Base-by-base conservation (phyloP, 2,797 vertebrate genomes). In the Hemitrygon akajei region DNA sequence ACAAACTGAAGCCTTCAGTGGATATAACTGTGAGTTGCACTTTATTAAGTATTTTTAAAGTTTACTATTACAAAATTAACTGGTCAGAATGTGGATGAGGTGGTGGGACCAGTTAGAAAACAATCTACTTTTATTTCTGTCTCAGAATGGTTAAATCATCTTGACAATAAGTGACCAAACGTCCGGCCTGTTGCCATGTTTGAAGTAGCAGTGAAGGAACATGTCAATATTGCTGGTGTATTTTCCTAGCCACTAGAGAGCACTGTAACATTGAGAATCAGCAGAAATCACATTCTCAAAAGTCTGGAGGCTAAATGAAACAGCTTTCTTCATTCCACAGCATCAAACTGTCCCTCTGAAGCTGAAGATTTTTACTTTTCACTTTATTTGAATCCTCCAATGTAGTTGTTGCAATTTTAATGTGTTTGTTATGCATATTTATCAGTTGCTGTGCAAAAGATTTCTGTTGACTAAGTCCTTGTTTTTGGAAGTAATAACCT, bases 201-300 rank as follows among this genome's bases (percentile, higher is more conserved):
- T 22, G 18, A 47, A 27, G 34, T 91, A 71, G 37, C 20, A 91
- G 34, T 92, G 7, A 71, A 73, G 12, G 20, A 92, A 91, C 71
- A 37, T 73, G 60, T 40, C 20, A 22, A 18, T 63, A 93, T 76
- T 89, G 60, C 60, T 89, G 86, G 7, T 89, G 37, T 37, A 22
- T 9, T 89, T 10, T 0, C 10, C 7, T 63, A 34, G 91, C 40
- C 91, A 93, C 71, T 47, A 93, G 91, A 93, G 91, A 93, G 91
- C 91, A 27, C 40, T 93, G 25, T 75, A 76, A 93, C 91, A 93
- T 58, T 76, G 11, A 40, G 22, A 56, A 73, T 93, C 71, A 93
- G 40, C 40, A 75, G 40, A 93, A 71, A 75, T 30, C 22, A 47
- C 56, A 76, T 0, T 25, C 40, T 56, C 22, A 25, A 56, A 66